Evolutionary conservation across 2,797 vertebrate species (phyloP).

Genomic region (Bryconaethiops microstoma): DNA sequence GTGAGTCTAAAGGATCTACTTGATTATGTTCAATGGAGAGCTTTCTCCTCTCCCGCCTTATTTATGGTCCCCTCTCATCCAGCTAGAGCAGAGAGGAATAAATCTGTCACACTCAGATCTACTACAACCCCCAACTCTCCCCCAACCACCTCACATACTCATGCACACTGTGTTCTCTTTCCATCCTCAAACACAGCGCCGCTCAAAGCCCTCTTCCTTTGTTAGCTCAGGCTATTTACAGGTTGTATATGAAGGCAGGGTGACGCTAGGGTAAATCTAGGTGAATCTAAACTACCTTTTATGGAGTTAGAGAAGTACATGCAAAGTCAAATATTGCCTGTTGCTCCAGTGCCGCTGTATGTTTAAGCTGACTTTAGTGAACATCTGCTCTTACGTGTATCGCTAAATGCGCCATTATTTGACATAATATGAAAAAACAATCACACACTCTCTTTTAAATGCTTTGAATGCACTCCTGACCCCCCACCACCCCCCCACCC

Average conservation of each 20-base stretch:
- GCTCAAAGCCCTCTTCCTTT: constrained; percentile 16
- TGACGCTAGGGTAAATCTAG: neutral
- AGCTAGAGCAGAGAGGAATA: constrained; percentile 62
- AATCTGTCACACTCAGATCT: constrained; percentile 67
- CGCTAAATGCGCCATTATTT: constrained; percentile 23
- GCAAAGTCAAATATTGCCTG: neutral
- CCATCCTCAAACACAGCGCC: neutral
- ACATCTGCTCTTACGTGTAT: neutral
- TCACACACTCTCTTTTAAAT: constrained; percentile 28
- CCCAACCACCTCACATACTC: constrained; percentile 32
- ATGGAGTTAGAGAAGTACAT: neutral
- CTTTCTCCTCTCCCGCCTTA: constrained; percentile 70
- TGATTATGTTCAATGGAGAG: constrained; percentile 75
- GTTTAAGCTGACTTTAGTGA: neutral
- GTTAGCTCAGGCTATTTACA: constrained; percentile 22
- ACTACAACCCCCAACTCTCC: constrained; percentile 39
- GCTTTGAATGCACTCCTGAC: constrained; percentile 33
- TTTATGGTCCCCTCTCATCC: constrained; percentile 72
- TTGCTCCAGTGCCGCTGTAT: neutral
- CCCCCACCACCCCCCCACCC: neutral
- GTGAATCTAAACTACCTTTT: constrained; percentile 1
- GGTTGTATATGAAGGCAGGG: constrained; percentile 11
- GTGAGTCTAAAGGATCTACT: constrained; percentile 68
- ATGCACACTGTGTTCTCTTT: constrained; percentile 10
- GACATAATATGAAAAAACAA: neutral